Conservation (phyloP, 2,888 invertebrate species). For the Hedya salicella region DNA sequence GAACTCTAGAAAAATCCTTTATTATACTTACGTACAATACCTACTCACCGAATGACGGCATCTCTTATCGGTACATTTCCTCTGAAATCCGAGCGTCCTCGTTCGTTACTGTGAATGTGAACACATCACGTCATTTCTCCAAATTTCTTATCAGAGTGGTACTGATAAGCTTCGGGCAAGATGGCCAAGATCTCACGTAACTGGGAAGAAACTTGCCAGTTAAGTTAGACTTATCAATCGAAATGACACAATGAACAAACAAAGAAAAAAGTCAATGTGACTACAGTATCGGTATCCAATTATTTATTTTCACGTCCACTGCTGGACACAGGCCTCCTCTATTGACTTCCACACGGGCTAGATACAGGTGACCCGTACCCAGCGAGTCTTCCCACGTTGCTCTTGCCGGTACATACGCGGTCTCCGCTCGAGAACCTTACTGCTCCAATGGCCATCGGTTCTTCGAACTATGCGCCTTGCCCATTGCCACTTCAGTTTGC, state of each 20-base stretch:
- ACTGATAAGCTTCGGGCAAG: slow-evolving; percentile 27
- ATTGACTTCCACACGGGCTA: no score
- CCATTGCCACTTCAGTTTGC: no score
- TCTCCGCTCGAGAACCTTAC: no score
- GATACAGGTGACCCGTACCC: no score
- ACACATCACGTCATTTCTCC: slow-evolving; percentile 33
- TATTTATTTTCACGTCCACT: no score
- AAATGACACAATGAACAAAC: background rate
- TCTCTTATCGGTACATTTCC: slow-evolving; percentile 17
- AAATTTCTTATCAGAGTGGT: slow-evolving; percentile 20
- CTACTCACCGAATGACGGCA: background rate
- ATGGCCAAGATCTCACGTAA: background rate
- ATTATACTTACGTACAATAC: background rate
- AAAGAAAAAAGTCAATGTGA: background rate
- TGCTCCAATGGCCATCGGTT: no score
- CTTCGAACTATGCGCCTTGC: no score
- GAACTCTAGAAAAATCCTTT: background rate
- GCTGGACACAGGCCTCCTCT: no score
- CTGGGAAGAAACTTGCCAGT: background rate
- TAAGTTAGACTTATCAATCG: background rate
- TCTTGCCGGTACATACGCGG: no score
- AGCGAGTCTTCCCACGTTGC: no score
- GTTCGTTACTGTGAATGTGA: slow-evolving; percentile 15
- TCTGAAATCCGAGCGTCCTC: slow-evolving; percentile 5
- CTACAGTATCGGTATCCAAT: no score